Evolutionary conservation across 2,888 invertebrate genomes (phyloP).

Genomic region (Microplitis manilae): DNA sequence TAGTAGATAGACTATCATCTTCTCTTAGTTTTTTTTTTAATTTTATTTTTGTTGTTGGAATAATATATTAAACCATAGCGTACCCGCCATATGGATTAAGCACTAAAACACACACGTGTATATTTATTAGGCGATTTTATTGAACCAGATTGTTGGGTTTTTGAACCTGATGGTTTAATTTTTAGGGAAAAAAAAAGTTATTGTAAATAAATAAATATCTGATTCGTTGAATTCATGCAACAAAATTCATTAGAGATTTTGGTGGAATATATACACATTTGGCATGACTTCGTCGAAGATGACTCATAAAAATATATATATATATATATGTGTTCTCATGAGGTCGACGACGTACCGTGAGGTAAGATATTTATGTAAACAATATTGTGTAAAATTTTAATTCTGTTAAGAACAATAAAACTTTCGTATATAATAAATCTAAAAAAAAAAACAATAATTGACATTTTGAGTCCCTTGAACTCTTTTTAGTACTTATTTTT

Average conservation of each 20-base stretch:
- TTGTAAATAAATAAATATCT: too few species aligned
- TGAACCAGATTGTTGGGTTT: too few species aligned
- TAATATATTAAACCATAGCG: too few species aligned
- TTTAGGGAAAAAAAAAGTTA: too few species aligned
- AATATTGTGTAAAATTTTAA: background rate
- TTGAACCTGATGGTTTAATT: too few species aligned
- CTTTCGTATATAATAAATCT: too few species aligned
- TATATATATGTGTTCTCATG: background rate
- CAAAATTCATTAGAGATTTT: background rate
- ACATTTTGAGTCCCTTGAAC: background rate
- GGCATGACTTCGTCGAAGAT: slow-evolving; percentile 8
- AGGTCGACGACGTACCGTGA: slow-evolving; percentile 5
- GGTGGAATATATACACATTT: background rate
- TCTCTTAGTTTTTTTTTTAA: background rate
- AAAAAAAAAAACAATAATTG: too few species aligned
- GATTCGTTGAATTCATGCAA: background rate
- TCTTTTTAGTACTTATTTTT: background rate
- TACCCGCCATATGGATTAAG: too few species aligned
- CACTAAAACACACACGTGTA: too few species aligned
- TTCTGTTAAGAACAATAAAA: background rate
- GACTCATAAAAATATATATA: background rate
- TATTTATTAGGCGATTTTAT: too few species aligned
- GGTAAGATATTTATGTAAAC: background rate
- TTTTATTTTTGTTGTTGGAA: too few species aligned
- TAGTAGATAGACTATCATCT: background rate